Evolutionary conservation across 1,140 invertebrate species (phyloP), one percentile per base, ranked within the genome.

Genomic region (Limonius californicus): DNA sequence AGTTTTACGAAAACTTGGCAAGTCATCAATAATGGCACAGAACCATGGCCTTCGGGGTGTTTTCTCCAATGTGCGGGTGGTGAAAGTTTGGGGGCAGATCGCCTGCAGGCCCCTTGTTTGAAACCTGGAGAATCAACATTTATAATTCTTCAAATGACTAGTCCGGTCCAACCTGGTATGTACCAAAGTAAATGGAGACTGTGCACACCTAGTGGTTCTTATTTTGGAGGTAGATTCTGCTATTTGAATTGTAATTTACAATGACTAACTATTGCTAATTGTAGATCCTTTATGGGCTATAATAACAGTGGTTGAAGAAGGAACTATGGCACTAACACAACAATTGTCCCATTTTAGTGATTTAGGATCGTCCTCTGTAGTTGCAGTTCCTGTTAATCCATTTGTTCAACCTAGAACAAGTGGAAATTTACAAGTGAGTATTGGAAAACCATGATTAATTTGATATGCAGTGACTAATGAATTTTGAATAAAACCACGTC

Each of bases 111-210:
- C 66, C 66, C 75, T 67, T 67, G 72, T 88, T 43, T 94, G 63
- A 75, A 79, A 57, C 86, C 91, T n/a, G 84, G 85, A 43, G 83
- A 89, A 70, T 80, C 77, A 6, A 80, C 80, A 43, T 85, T 89
- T 72, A 74, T 94, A 20, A 82, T 82, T 64, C 81, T 92, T 16
- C 80, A 85, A 59, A 85, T 92, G 80, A 78, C 78, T 6, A 89
- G 88, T 76, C 90, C 92, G 15, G 68, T 80, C 20, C 70, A 79
- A 54, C 78, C 85, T 58, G 91, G 91, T 9, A 82, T 85, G n/a
- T 91, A 90, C 73, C 85, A 90, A 68, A 85, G 87, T 76, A 87
- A 90, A 78, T 95, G 91, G 91, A 84, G 91, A 63, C 84, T 94
- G 82, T 85, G 83, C 70, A 91, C 90, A 50, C 79, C 87, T 18